Evolutionary conservation across 2,113 vertebrate genomes (phyloP), one percentile per base, ranked within the genome.

Genomic region (Petroica traversi): DNA sequence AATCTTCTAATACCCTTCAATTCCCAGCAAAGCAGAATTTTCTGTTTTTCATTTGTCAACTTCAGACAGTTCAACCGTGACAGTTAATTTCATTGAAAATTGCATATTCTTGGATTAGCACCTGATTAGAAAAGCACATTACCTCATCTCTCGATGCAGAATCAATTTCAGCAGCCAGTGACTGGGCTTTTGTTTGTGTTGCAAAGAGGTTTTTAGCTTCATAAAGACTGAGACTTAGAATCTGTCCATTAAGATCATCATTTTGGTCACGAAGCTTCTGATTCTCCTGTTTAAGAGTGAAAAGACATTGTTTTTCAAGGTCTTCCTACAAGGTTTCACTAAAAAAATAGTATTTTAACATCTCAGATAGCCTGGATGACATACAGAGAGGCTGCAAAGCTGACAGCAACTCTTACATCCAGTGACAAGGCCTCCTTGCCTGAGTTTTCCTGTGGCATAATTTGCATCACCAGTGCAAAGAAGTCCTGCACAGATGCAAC

Each of bases 181-280:
- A 99, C 97, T 99, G 99, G 69, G 99, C 99, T 98, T 99, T 99
- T 79, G 99, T 99, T 97, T 99, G 99, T 0, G 99, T 99, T 82
- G 99, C 99, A 92, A 99, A 99, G 92, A 99, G 99, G 95, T 98
- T 99, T 98, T 99, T 99, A 34, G 99, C 99, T 98, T 99, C 99
- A 12, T 99, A 98, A 54, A 99, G 98, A 93, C 99, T 99, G 81
- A 99, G 98, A 96, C 99, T 99, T 95, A 99, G 98, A 88, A 99
- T 99, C 97, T 99, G 99, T 51, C 99, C 99, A 1, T 99, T 99
- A 51, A 99, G 97, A 67, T 99, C 99, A 20, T 99, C 99, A 3
- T 99, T 99, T 97, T 99, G 99, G 88, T 99, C 99, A 91, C 98
- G 98, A 72, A 99, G 98, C 95, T 99, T 99, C 96, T 99, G 99